Base-by-base conservation (phyloP, 2,797 vertebrate species). In the Notolabrus celidotus region DNA sequence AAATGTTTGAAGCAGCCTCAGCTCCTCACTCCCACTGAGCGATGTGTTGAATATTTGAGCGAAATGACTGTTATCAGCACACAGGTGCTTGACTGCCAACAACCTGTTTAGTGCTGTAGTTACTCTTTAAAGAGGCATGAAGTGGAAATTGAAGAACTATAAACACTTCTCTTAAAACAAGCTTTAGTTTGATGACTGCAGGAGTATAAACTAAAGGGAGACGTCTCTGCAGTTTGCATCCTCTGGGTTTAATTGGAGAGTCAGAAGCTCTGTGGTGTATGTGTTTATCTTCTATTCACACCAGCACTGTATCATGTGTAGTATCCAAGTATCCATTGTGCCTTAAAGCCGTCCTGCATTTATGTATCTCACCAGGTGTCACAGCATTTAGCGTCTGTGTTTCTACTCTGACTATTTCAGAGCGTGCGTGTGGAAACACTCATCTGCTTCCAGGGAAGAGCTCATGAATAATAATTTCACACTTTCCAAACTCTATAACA, bases 391-490 rank as follows among this genome's bases (percentile, higher is more conserved):
- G 39, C 55, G 53, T 43, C 16, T 25, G 15, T 3, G 19, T 42
- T 52, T 74, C 36, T 20, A 0, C 41, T 50, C 36, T 9, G 68
- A 66, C 50, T 42, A 42, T 74, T 68, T 74, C 36, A n/a, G 25
- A 63, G 19, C 55, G 39, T 50, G 7, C n/a, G n/a, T 49, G 39
- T 72, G 51, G 55, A 71, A 72, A 42, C 67, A 55, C 23, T 79
- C 75, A 84, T 81, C 77, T 80, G 66, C 53, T 77, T 74, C 42
- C 51, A 77, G 62, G 52, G 54, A 77, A 49, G 43, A 59, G 6
- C 45, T 82, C 22, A 69, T 86, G 62, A 77, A 84, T 79, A 80
- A 65, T 74, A 50, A 65, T 78, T 73, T 51, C 25, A 67, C 68
- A 58, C 47, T 72, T 77, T 70, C 55, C 59, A 80, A 76, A 75